phyloP scores from a whole-genome alignment of 1,140 invertebrate genomes.

The Hylaeus volcanicus region DNA sequence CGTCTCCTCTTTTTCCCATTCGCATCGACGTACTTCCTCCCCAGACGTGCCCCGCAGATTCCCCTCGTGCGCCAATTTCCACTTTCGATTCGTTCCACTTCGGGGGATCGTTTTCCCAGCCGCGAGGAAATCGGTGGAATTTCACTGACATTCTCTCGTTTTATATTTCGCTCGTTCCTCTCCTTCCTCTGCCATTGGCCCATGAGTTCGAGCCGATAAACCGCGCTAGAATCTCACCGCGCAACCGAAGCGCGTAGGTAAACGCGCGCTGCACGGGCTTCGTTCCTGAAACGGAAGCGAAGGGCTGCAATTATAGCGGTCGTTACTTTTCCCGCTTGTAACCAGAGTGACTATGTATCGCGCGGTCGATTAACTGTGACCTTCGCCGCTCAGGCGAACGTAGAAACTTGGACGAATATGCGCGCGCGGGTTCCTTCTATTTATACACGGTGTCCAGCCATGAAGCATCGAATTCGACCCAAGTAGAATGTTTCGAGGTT shows the following conservation, averaged over 20 bases:
- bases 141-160: background rate
- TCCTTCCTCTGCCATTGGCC: background rate
- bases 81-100: constrained; percentile 34
- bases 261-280: constrained; percentile 34
- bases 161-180: background rate
- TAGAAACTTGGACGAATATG: constrained; percentile 38
- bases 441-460: background rate
- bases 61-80: background rate
- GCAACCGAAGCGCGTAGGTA: background rate
- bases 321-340: constrained; percentile 55
- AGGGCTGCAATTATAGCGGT: constrained; percentile 58
- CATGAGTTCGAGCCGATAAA: constrained; percentile 16
- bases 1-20: background rate
- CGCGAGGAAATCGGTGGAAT: background rate
- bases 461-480: too few species aligned
- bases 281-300: constrained; percentile 60
- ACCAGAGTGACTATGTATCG: constrained; percentile 54
- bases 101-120: background rate
- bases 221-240: background rate
- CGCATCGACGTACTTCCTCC: background rate
- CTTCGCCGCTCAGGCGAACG: constrained; percentile 53
- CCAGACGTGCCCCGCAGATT: background rate
- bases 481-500: too few species aligned
- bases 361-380: constrained; percentile 65
- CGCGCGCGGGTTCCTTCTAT: constrained; percentile 22